Evolutionary conservation across 1,140 invertebrate genomes (phyloP).

Genomic region (Zophobas atratus): DNA sequence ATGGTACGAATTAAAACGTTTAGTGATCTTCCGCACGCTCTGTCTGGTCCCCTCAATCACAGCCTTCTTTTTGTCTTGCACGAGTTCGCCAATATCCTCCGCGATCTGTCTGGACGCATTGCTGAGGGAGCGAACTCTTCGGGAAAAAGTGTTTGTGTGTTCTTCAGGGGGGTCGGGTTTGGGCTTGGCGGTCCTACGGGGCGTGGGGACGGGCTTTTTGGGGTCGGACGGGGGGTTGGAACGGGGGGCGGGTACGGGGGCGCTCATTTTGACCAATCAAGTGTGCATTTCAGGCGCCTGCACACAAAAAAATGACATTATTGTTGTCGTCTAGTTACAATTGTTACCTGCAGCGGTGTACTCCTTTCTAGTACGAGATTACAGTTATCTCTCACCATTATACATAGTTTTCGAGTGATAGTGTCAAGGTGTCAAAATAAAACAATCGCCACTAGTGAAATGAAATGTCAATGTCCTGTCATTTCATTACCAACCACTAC

Average conservation of each 20-base stretch:
- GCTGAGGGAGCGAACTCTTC: slow-evolving; percentile 64
- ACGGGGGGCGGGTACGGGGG: slow-evolving; percentile 57
- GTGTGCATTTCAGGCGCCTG: no score
- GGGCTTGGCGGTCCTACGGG: slow-evolving; percentile 44
- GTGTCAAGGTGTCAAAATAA: no score
- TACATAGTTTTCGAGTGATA: no score
- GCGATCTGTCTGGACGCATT: slow-evolving; percentile 69
- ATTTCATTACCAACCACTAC: not conserved
- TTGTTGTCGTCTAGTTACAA: no score
- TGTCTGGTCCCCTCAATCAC: slow-evolving; percentile 71
- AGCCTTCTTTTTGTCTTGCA: slow-evolving; percentile 70
- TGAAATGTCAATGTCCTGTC: no score
- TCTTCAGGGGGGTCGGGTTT: slow-evolving; percentile 36
- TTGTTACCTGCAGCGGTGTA: no score
- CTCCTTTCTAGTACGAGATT: no score
- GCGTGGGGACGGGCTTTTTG: slow-evolving; percentile 62
- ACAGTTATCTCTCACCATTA: no score
- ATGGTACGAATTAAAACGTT: slow-evolving; percentile 63
- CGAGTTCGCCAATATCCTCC: slow-evolving; percentile 70
- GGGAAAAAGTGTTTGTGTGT: slow-evolving; percentile 46
- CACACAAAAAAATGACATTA: no score
- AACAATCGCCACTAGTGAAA: no score
- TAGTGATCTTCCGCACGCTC: slow-evolving; percentile 68
- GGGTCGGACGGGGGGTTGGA: slow-evolving; percentile 19
- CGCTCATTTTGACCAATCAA: slow-evolving; percentile 52